A percentile compares a stretch with the other conserved stretches of the same genome.
These are phyloP conservation scores for Centruroides sculpturatus DNA, from an alignment of 1,140 invertebrate genomes.

Conservation along the genomic window DNA sequence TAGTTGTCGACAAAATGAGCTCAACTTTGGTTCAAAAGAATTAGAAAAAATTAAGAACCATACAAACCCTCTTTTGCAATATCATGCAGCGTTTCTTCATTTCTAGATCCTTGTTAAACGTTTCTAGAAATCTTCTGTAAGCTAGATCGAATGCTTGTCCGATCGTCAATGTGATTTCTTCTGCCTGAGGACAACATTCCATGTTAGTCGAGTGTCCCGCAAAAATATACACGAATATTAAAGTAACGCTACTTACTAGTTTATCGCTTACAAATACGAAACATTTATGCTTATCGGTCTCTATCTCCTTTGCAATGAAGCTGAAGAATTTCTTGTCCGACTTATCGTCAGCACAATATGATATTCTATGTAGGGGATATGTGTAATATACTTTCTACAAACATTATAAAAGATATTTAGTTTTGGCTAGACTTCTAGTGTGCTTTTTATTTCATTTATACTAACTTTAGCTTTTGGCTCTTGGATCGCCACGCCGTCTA, in stretches of 20 bases:
- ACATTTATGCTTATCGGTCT: slow-evolving; percentile 69
- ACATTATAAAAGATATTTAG: not conserved
- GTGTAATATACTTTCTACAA: slow-evolving; percentile 58
- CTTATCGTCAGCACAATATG: slow-evolving; percentile 95
- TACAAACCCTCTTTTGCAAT: slow-evolving; percentile 53
- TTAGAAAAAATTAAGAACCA: slow-evolving; percentile 24
- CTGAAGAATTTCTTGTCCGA: slow-evolving; percentile 93
- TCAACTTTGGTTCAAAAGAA: no score
- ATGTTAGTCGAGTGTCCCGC: not conserved
- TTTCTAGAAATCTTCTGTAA: slow-evolving; percentile 65
- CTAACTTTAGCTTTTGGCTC: slow-evolving; percentile 57
- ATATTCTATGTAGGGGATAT: slow-evolving; percentile 92
- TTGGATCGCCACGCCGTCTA: slow-evolving; percentile 90
- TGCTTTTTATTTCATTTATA: not conserved
- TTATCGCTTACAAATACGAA: slow-evolving; percentile 95
- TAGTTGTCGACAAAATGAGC: no score
- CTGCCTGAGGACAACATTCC: slow-evolving; percentile 37
- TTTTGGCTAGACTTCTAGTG: not conserved
- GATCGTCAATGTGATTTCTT: slow-evolving; percentile 91
- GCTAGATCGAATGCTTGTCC: slow-evolving; percentile 94
- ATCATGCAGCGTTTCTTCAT: slow-evolving; percentile 49
- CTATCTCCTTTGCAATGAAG: slow-evolving; percentile 84
- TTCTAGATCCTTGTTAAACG: slow-evolving; percentile 56
- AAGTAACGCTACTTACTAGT: slow-evolving; percentile 29
- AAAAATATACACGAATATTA: not conserved